Percentiles rank a stretch among this genome's conserved stretches.
These are phyloP conservation scores for Phoeniculus purpureus DNA, from an alignment of 2,797 vertebrate species.

Conservation along the genomic window DNA sequence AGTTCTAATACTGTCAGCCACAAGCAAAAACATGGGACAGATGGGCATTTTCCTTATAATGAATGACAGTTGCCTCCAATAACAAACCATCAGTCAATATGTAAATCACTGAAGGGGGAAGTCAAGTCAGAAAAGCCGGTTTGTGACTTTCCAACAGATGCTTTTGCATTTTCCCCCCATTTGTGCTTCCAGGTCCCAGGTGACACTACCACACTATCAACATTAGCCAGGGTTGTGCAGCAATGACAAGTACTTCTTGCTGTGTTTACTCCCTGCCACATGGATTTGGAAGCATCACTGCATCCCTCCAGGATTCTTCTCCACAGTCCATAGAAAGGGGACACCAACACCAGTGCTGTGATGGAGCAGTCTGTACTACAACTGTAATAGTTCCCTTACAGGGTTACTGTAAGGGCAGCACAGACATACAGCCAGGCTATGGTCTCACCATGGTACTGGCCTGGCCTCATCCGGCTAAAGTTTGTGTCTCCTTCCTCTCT, in stretches of 20 bases:
- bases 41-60: slow-evolving; percentile 9
- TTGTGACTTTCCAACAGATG: slow-evolving; percentile 16
- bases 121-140: slow-evolving; percentile 25
- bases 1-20: slow-evolving; percentile 18
- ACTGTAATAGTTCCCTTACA: not conserved
- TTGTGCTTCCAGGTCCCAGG: not conserved
- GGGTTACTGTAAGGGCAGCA: not conserved
- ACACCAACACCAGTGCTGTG: not conserved
- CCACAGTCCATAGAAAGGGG: not conserved
- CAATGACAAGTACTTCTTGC: not conserved
- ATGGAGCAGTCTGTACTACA: not conserved
- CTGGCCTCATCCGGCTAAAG: not conserved
- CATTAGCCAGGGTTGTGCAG: accelerated
- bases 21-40: slow-evolving; percentile 18
- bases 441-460: not conserved
- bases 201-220: not conserved
- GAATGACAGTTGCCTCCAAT: not conserved
- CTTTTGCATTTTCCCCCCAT: not conserved
- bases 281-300: not conserved
- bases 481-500: not conserved
- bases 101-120: not conserved
- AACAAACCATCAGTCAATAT: slow-evolving; percentile 2
- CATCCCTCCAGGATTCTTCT: not conserved
- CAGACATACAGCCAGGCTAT: not conserved
- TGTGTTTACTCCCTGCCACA: not conserved